Evolutionary conservation across 2,113 vertebrate genomes (phyloP).

Genomic region (Sakesphorus luctuosus): DNA sequence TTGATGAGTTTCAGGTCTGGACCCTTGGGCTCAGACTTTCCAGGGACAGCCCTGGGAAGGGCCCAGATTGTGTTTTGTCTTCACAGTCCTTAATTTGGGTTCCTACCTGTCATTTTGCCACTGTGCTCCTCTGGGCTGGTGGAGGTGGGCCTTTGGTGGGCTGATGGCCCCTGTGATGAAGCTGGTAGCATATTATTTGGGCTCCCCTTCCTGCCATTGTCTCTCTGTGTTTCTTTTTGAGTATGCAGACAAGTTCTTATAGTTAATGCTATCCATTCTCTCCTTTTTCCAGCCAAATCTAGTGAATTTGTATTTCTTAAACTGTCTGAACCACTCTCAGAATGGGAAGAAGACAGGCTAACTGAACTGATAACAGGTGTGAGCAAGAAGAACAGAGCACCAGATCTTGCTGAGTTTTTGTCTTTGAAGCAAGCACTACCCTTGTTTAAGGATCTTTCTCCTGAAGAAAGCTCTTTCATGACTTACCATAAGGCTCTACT

Average conservation of each 20-base stretch:
- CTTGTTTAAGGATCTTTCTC: constrained; percentile 73
- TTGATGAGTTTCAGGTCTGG: not conserved
- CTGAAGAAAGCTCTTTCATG: constrained; percentile 75
- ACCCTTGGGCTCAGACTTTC: not conserved
- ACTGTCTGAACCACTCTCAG: constrained; percentile 60
- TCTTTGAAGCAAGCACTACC: constrained; percentile 70
- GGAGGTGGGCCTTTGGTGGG: not conserved
- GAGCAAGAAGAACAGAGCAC: constrained; percentile 68
- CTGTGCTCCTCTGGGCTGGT: not conserved
- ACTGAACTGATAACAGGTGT: constrained; percentile 70
- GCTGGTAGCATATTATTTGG: not conserved
- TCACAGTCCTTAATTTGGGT: not conserved
- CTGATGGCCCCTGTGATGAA: not conserved
- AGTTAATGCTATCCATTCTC: not conserved
- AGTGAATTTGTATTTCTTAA: constrained; percentile 79
- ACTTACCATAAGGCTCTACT: constrained; percentile 45
- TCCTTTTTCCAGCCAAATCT: constrained; percentile 69
- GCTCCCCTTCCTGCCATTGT: not conserved
- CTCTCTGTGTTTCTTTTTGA: not conserved
- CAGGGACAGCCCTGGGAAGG: not conserved
- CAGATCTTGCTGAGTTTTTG: constrained; percentile 70
- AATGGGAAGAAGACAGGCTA: constrained; percentile 69
- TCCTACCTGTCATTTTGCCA: not conserved
- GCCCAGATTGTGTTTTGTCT: fast-evolving
- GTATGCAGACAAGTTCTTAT: not conserved